Evolutionary conservation across 2,888 invertebrate genomes (phyloP).

Genomic region (Euproctis similis): DNA sequence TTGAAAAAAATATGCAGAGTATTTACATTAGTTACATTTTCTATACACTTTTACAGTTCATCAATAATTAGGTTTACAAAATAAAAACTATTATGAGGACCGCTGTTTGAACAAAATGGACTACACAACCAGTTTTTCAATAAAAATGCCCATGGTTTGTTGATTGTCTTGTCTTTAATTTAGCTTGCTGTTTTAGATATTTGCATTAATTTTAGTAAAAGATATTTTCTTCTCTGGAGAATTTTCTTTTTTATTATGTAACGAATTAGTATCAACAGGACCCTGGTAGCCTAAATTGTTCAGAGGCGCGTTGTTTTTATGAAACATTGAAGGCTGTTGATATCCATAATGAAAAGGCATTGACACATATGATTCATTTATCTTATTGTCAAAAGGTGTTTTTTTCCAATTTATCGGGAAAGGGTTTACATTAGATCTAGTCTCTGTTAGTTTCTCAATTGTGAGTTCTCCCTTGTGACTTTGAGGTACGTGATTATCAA

Average conservation of each 20-base stretch:
- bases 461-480: neutral
- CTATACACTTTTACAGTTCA: no score
- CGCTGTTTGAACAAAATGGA: no score
- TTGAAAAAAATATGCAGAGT: no score
- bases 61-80: no score
- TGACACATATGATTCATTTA: constrained; percentile 21
- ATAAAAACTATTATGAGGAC: no score
- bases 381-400: no score
- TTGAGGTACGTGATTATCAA: constrained; percentile 13
- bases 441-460: neutral
- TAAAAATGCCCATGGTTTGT: no score
- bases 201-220: no score
- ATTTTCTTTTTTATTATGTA: constrained; percentile 5
- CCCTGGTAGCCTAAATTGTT: constrained; percentile 38
- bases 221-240: constrained; percentile 4
- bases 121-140: no score
- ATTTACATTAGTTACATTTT: no score
- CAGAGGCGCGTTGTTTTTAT: constrained; percentile 19
- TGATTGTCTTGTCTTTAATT: no score
- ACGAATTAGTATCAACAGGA: constrained; percentile 31
- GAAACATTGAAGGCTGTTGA: constrained; percentile 22
- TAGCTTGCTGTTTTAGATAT: no score
- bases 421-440: neutral
- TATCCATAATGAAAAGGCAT: constrained; percentile 42
- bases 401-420: constrained; percentile 4